Conservation (phyloP, 2,888 invertebrate genomes). For the Thecocarcelia acutangulata region DNA sequence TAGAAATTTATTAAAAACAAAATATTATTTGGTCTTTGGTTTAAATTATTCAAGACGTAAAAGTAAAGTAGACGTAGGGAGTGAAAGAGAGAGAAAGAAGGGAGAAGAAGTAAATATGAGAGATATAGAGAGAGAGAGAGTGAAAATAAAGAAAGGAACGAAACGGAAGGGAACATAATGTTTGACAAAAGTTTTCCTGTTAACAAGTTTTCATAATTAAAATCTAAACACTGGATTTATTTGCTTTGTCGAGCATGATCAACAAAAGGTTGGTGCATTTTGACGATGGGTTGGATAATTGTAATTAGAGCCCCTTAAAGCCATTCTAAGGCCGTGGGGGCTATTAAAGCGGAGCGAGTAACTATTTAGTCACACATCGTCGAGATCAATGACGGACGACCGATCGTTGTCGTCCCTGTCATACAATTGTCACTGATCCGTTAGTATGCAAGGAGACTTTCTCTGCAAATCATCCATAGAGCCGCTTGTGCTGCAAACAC, state of each 20-base stretch:
- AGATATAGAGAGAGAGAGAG: background rate
- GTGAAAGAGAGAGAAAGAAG: background rate
- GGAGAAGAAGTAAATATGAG: background rate
- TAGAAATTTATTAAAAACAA: slow-evolving; percentile 42
- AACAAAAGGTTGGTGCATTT: slow-evolving; percentile 59
- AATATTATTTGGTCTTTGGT: slow-evolving; percentile 66
- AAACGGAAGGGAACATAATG: slow-evolving; percentile 1
- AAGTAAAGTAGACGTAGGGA: too few relatives aligned
- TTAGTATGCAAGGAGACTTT: slow-evolving; percentile 72
- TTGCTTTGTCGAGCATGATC: slow-evolving; percentile 36
- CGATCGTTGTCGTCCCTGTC: slow-evolving; percentile 79
- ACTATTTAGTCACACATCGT: slow-evolving; percentile 80
- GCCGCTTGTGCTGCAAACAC: slow-evolving; percentile 71
- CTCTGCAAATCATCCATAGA: slow-evolving; percentile 73
- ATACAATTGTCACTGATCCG: slow-evolving; percentile 82
- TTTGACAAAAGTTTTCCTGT: slow-evolving; percentile 44
- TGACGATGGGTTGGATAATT: slow-evolving; percentile 64
- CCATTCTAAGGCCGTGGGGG: slow-evolving; percentile 27
- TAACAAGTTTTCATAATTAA: slow-evolving; percentile 43
- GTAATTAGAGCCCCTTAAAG: slow-evolving; percentile 38
- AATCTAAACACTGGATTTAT: slow-evolving; percentile 45
- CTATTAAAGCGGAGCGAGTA: slow-evolving; percentile 51
- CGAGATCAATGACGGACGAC: slow-evolving; percentile 81
- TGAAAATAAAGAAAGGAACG: background rate
- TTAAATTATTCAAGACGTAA: slow-evolving; percentile 58